Conservation (phyloP, 2,797 vertebrate species). For the Lophotriccus pileatus region DNA sequence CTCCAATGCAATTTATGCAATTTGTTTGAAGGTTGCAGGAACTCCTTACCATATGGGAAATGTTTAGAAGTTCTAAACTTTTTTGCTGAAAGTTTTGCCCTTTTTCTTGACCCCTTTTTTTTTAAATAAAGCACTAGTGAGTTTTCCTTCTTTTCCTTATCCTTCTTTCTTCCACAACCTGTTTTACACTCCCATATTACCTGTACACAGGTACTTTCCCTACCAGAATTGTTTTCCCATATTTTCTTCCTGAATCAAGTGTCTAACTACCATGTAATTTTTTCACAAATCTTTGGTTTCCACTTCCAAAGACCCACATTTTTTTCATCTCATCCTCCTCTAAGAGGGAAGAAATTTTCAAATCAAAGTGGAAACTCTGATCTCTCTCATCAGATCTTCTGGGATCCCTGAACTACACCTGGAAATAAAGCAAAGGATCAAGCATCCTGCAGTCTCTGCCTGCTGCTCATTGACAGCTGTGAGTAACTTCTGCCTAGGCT, state of each 20-base stretch:
- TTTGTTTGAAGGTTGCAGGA: background rate
- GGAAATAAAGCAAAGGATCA: background rate
- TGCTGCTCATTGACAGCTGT: background rate
- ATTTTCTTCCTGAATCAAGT: background rate
- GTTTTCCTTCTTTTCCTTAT: background rate
- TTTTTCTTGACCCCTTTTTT: background rate
- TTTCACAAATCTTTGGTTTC: background rate
- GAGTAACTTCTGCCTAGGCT: background rate
- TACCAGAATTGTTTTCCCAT: background rate
- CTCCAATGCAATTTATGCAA: background rate
- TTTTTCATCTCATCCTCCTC: background rate
- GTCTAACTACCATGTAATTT: background rate
- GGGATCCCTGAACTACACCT: background rate
- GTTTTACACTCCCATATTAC: background rate
- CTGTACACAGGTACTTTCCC: background rate
- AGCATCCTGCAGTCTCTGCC: background rate
- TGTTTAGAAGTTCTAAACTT: background rate
- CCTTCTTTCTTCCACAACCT: background rate
- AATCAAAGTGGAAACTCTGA: background rate
- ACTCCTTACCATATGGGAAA: background rate
- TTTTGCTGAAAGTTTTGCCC: background rate
- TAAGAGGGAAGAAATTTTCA: background rate
- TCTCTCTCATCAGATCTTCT: background rate
- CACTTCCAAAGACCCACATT: background rate
- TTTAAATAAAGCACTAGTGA: accelerated